Conservation (phyloP, 1,140 invertebrate genomes). For the Micrasema longulum region DNA sequence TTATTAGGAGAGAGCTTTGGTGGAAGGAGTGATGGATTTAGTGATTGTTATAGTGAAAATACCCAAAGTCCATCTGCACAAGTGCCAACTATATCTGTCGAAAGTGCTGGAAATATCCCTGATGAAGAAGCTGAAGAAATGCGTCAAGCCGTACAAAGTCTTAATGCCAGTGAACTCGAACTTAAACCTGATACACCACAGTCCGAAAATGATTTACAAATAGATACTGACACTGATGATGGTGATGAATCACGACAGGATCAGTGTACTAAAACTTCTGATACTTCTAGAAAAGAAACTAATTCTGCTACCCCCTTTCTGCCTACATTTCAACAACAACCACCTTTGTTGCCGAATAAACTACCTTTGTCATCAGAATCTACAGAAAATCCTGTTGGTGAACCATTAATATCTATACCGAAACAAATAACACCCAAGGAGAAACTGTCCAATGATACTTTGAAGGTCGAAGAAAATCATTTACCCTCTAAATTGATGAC, state of each 20-base stretch:
- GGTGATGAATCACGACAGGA: constrained; percentile 63
- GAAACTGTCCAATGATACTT: constrained; percentile 12
- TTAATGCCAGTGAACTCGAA: constrained; percentile 79
- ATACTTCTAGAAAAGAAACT: constrained; percentile 15
- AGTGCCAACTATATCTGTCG: constrained; percentile 62
- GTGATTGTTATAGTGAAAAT: constrained; percentile 67
- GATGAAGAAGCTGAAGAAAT: constrained; percentile 82
- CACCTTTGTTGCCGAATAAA: constrained; percentile 39
- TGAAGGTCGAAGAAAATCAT: constrained; percentile 48
- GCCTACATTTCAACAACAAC: constrained; percentile 16
- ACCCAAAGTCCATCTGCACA: constrained; percentile 58
- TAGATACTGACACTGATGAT: constrained; percentile 89
- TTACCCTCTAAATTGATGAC: constrained; percentile 58
- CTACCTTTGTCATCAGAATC: constrained; percentile 53
- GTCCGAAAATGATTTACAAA: constrained; percentile 86
- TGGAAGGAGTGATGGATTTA: constrained; percentile 64
- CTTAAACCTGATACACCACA: constrained; percentile 86
- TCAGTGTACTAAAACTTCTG: constrained; percentile 57
- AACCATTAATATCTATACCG: constrained; percentile 51
- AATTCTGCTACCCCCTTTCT: constrained; percentile 8
- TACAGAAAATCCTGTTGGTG: constrained; percentile 50
- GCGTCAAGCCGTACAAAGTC: constrained; percentile 80
- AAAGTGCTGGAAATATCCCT: constrained; percentile 68
- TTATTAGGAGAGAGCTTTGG: constrained; percentile 87
- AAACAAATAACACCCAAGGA: constrained; percentile 40